These are phyloP conservation scores for Caranx ignobilis DNA, from an alignment of 2,113 vertebrate genomes.

Conservation along the genomic window DNA sequence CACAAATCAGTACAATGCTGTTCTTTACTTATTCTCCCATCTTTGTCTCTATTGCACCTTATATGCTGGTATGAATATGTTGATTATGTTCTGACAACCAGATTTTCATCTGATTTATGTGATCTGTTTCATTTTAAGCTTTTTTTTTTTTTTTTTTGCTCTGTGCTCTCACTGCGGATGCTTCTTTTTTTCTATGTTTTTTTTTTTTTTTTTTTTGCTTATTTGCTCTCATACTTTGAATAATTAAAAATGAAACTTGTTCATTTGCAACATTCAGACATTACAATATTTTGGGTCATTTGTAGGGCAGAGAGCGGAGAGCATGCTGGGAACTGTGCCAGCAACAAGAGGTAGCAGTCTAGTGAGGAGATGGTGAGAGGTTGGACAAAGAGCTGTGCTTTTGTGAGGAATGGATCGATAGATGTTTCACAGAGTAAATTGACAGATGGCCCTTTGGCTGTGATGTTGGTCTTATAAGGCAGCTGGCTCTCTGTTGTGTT, in stretches of 20 bases:
- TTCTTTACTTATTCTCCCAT: neutral
- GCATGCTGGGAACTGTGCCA: constrained; percentile 35
- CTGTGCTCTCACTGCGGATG: neutral
- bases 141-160: neutral
- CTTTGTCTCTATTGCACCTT: neutral
- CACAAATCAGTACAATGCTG: neutral
- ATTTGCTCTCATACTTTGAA: constrained; percentile 4
- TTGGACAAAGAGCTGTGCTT: constrained; percentile 55
- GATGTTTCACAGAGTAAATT: constrained; percentile 64
- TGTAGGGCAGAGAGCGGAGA: constrained; percentile 27
- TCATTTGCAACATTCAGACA: constrained; percentile 26
- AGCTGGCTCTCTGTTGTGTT: constrained; percentile 43
- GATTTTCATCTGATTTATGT: constrained; percentile 38
- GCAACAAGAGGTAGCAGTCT: constrained; percentile 19
- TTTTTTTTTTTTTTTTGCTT: neutral
- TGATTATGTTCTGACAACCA: constrained; percentile 34
- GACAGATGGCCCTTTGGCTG: constrained; percentile 61
- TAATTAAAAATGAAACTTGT: constrained; percentile 26
- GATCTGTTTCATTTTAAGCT: constrained; percentile 6
- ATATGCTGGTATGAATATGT: constrained; percentile 22
- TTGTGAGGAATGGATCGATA: constrained; percentile 62
- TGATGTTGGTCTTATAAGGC: constrained; percentile 57
- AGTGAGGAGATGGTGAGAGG: constrained; percentile 26
- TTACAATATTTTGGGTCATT: constrained; percentile 6
- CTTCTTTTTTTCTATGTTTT: neutral